phyloP scores from a whole-genome alignment of 2,797 vertebrate species.

The Muscicapa comitata region DNA sequence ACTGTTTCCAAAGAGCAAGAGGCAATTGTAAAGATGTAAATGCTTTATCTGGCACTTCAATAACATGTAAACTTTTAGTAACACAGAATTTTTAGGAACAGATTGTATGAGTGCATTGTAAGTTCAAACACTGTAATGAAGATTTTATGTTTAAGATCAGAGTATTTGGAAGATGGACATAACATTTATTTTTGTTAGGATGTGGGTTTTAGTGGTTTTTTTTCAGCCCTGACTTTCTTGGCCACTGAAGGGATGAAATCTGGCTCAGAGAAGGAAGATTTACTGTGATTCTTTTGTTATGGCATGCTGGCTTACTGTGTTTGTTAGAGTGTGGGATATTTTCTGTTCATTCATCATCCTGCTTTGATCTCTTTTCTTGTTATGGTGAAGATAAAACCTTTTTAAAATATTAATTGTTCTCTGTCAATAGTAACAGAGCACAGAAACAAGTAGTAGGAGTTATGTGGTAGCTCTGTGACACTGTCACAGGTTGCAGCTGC shows the following conservation, averaged over 20 bases:
- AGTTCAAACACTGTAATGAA: not conserved
- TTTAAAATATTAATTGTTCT: not conserved
- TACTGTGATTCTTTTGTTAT: not conserved
- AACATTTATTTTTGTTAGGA: not conserved
- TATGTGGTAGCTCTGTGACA: not conserved
- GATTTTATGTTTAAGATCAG: not conserved
- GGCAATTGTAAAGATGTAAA: slow-evolving; percentile 65
- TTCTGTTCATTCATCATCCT: not conserved
- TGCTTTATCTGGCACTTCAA: slow-evolving; percentile 51
- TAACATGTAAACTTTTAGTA: slow-evolving; percentile 16
- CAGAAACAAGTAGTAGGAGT: not conserved
- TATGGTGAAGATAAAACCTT: not conserved
- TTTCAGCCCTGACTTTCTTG: slow-evolving; percentile 6
- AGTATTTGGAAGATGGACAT: not conserved
- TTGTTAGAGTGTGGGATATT: not conserved
- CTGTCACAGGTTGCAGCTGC: not conserved
- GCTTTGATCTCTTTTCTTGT: not conserved
- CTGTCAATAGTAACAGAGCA: not conserved
- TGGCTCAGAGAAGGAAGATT: slow-evolving; percentile 17
- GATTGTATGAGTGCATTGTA: not conserved
- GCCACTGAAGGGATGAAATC: not conserved
- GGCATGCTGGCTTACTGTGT: not conserved
- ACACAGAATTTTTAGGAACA: slow-evolving; percentile 10
- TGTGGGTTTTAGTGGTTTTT: not conserved
- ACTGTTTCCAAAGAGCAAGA: slow-evolving; percentile 69